These are phyloP conservation scores for Rissa tridactyla DNA, from an alignment of 2,113 vertebrate genomes.

Conservation along the genomic window DNA sequence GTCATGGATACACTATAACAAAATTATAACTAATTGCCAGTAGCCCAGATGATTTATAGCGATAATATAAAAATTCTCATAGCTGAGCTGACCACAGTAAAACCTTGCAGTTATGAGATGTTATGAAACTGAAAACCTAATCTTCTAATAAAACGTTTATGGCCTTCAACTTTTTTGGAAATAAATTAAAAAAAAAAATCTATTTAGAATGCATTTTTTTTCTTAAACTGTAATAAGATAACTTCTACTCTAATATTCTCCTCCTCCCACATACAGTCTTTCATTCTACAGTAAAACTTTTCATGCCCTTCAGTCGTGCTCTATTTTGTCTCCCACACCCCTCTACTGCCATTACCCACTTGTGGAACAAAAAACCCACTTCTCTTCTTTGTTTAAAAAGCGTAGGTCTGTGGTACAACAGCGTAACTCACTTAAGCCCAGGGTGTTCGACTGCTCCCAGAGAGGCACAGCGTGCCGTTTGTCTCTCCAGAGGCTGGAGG, in stretches of 20 bases:
- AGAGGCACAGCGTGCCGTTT: background rate
- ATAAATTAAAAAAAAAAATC: background rate
- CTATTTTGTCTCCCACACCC: background rate
- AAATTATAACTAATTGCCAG: background rate
- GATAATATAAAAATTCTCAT: background rate
- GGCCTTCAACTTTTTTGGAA: background rate
- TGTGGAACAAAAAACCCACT: background rate
- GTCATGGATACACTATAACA: background rate
- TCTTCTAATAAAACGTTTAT: conserved; percentile 14
- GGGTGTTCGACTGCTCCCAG: background rate
- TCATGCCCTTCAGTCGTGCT: background rate
- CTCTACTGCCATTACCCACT: background rate
- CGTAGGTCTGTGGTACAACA: background rate
- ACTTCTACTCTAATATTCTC: background rate
- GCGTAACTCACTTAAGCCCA: background rate
- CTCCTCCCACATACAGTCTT: background rate
- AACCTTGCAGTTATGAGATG: background rate
- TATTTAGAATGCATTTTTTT: conserved; percentile 16
- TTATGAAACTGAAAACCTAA: background rate
- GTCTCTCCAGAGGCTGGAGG: background rate
- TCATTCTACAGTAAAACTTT: background rate
- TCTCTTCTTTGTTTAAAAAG: background rate
- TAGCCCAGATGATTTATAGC: conserved; percentile 7
- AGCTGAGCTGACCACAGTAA: conserved; percentile 13
- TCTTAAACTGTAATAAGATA: background rate